Conservation (phyloP, 2,797 vertebrate species). For the Anomalospiza imberbis region DNA sequence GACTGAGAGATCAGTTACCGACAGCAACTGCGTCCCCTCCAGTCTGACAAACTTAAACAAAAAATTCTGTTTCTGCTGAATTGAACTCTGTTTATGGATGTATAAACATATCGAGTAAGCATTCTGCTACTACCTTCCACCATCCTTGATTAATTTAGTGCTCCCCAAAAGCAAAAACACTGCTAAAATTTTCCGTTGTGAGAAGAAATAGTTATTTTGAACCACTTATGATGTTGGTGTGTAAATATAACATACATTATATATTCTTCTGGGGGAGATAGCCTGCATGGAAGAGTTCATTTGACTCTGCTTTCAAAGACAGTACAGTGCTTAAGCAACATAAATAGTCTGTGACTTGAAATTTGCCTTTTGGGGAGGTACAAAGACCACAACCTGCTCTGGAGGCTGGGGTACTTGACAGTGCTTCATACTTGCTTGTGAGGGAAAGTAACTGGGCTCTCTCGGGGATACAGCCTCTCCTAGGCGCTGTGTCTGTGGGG, state of each 20-base stretch:
- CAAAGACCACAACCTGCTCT: neutral
- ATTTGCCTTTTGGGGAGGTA: neutral
- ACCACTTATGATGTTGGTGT: neutral
- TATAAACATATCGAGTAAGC: neutral
- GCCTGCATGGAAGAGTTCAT: neutral
- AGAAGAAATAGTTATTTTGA: neutral
- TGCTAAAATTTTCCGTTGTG: neutral
- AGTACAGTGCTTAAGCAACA: neutral
- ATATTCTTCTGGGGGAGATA: neutral
- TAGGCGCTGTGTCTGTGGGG: neutral
- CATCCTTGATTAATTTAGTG: neutral
- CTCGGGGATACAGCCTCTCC: neutral
- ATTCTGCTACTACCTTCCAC: neutral
- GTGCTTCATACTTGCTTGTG: neutral
- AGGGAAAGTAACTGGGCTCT: neutral
- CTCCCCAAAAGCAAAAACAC: neutral
- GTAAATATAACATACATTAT: neutral
- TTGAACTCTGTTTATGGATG: neutral
- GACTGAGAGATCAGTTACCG: neutral
- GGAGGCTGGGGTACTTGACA: neutral
- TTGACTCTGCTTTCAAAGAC: neutral
- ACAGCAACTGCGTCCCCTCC: neutral
- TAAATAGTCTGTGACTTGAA: neutral
- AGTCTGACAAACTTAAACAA: neutral
- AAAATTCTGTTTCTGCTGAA: neutral